Base-by-base conservation (phyloP, 2,797 vertebrate species). In the Brachyalestes nurse region DNA sequence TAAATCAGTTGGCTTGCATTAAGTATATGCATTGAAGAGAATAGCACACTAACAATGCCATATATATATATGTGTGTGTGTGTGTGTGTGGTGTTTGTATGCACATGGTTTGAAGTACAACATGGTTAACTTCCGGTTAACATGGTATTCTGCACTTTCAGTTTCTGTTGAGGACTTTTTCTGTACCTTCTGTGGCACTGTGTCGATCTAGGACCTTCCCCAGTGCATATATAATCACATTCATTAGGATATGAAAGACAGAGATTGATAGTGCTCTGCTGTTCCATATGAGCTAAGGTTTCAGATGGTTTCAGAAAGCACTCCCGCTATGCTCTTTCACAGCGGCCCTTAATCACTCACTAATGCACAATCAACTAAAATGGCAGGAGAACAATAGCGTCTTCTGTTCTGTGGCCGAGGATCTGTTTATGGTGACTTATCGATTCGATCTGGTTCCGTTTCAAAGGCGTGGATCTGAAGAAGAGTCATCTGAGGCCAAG, bases 391-490 rank as follows among this genome's bases (percentile, higher is more conserved):
- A 89, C 77, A 83, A 86, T 77, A 57, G 74, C 8, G 19, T 79
- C 75, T 25, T 65, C 80, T 78, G 79, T 14, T 86, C 80, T 55
- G 19, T 77, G 79, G 64, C 71, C 69, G 65, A 34, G 71, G 62
- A 70, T 67, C 83, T 67, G 87, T 77, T 84, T 78, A 86, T 42
- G n/a, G 72, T 60, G 86, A 88, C 88, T 88, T 85, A 90, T 90
- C 85, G 72, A 88, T 85, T 83, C 84, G 40, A 81, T 88, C 86
- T 83, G 78, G 85, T 88, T n/a, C 86, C 82, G 77, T 86, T 88
- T 77, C 86, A 88, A 85, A 8, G 87, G 83, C 45, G 12, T 75
- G 81, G 47, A 72, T 75, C 84, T 89, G 85, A 82, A 83, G 79
- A 47, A 34, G 64, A 77, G 72, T 76, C 82, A 76, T 84, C 70